Percentiles rank a stretch among this genome's conserved stretches.
Evolutionary conservation across 2,113 vertebrate genomes (phyloP).

Genomic region (Aythya baeri): DNA sequence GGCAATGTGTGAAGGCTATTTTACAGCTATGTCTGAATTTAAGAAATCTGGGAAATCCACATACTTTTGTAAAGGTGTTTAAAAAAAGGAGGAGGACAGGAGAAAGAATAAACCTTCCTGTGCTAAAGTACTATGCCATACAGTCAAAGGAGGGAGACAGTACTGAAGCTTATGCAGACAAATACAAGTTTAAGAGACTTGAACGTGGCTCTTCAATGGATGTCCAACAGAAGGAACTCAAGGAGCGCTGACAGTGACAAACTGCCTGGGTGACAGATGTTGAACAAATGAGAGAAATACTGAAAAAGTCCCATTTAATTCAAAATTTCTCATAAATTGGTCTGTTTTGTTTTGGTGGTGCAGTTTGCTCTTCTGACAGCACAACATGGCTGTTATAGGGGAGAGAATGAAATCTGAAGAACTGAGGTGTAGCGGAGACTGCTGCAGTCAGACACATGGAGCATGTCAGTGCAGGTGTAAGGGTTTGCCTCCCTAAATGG

Average conservation of each 20-base stretch:
- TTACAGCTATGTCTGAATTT: not conserved
- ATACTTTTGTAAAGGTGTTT: not conserved
- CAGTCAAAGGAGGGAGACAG: not conserved
- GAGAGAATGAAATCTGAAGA: not conserved
- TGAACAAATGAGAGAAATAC: not conserved
- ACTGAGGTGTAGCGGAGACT: not conserved
- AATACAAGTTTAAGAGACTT: not conserved
- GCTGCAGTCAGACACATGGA: not conserved
- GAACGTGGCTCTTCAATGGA: not conserved
- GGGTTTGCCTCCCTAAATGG: not conserved
- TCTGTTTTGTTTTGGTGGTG: not conserved
- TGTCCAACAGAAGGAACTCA: not conserved
- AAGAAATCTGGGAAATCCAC: not conserved
- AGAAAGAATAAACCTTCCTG: accelerated
- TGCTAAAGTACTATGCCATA: not conserved
- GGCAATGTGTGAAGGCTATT: not conserved
- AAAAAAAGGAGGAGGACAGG: accelerated
- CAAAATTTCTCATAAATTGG: not conserved
- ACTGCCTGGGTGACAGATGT: not conserved
- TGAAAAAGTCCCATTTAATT: not conserved
- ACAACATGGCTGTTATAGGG: not conserved
- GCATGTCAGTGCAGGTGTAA: not conserved
- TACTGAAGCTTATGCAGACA: not conserved
- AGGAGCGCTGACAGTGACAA: accelerated
- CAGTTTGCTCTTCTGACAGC: not conserved